Evolutionary conservation across 2,888 invertebrate species (phyloP), one percentile per base, ranked within the genome.

Genomic region (Chironomus riparius): DNA sequence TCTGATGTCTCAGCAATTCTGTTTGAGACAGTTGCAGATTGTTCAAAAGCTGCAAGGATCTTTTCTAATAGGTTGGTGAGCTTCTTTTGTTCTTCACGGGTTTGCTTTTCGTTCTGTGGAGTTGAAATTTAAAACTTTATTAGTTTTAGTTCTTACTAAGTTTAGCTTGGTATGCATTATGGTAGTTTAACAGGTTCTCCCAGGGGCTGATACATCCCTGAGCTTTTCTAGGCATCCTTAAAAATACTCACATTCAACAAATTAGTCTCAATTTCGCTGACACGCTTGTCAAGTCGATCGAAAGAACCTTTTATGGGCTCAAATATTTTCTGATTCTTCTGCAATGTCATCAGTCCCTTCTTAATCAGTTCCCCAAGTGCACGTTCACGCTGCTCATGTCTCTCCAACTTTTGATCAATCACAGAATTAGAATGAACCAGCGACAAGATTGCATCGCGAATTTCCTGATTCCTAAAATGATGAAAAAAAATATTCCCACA

Each of bases 311-410:
- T 90, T 70, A 92, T 85, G 0, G 89, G 90, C 79, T 92, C 92
- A 65, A 91, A 84, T 0, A 87, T 86, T 78, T 90, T 86, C 78
- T 91, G 89, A 74, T 91, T 88, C 82, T 92, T 93, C 78, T 93
- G 93, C 69, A 94, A 82, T 0, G 87, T 85, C 1, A 86, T 84
- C 77, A 95, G 83, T 70, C 90, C 88, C 81, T 91, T 91, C 84
- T 93, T 94, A 73, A 94, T 81, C 78, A 92, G 88, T 77, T 94
- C 94, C 0, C 92, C 93, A 22, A 93, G 84, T 0, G 89, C 89
- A 78, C 92, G 87, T 82, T 94, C 94, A 12, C 95, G 86, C 79
- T 88, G 89, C 82, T 95, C 94, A 82, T 95, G 94, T 15, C 94
- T 86, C 81, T 94, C 94, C 78, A 95, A 82, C 84, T 94, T 94